phyloP scores from a whole-genome alignment of 2,113 vertebrate genomes.

The Grallaria varia region DNA sequence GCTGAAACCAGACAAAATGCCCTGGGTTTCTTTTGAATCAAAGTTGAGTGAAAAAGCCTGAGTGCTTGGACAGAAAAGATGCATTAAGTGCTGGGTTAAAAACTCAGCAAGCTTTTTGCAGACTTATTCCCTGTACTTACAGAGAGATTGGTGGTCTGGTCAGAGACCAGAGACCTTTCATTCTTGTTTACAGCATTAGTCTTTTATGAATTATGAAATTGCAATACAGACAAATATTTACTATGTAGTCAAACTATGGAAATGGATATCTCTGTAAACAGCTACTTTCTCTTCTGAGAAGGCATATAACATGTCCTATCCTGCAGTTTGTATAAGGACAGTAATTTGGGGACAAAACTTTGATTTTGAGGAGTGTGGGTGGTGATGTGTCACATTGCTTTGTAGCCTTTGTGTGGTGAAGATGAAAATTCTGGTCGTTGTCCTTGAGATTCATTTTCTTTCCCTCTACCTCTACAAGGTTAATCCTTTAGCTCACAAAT shows the following conservation, averaged over 20 bases:
- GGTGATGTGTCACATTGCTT: not conserved
- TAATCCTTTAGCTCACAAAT: not conserved
- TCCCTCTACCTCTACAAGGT: not conserved
- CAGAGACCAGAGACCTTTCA: not conserved
- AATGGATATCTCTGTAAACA: not conserved
- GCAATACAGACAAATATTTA: not conserved
- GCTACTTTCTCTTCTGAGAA: not conserved
- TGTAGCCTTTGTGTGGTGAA: not conserved
- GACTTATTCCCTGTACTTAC: not conserved
- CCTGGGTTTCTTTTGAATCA: not conserved
- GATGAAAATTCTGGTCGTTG: not conserved
- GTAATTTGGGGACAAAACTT: not conserved
- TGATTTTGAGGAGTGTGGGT: not conserved
- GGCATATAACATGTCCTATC: not conserved
- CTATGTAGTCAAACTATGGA: not conserved
- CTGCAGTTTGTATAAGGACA: not conserved
- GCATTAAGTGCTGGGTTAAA: not conserved
- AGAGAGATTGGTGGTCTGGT: not conserved
- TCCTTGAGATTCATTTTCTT: not conserved
- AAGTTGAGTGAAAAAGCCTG: not conserved
- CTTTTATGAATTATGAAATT: not conserved
- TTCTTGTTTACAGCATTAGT: not conserved
- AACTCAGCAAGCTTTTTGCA: not conserved
- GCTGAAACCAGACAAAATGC: not conserved
- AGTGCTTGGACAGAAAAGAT: not conserved